Evolutionary conservation across 2,888 invertebrate species (phyloP), one percentile per base, ranked within the genome.

Genomic region (Gastrophysa polygoni): DNA sequence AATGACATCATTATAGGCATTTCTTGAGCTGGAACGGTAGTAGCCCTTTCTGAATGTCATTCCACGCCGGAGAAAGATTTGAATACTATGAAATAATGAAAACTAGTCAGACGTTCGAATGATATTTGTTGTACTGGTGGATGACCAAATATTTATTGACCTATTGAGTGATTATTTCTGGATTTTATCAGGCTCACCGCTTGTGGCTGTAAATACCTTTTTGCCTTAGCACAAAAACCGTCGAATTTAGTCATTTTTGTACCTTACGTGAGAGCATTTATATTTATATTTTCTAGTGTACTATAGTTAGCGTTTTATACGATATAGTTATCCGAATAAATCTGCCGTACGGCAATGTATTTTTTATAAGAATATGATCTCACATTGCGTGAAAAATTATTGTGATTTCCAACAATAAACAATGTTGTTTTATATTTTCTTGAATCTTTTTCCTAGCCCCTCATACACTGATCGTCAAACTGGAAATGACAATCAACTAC

Each of bases 241-340:
- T 58, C 66, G 72, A 68, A 64, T 69, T 74, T 75, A 75, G 75
- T 76, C 75, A 75, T 73, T 73, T 72, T 62, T 71, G 75, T 76
- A 75, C 74, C 74, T 75, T 71, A 73, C 66, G 49, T 62, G 44
- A 58, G 62, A 44, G 44, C 52, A 67, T 68, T 60, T 68, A 59
- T 71, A 67, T 71, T 73, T 73, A 68, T 70, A n/a, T 69, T 66
- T 68, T 49, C 18, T 67, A 64, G 49, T 64, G 62, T 67, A 67
- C 8, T 48, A 64, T 62, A 64, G 59, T 57, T 67, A 61, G 51
- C 38, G 17, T 50, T 14, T 38, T 38, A 14, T 44, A 43, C 49
- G 47, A 56, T 34, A n/a, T n/a, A 59, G 50, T 46, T 32, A 24
- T 52, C 43, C 32, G 21, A 47, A 51, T 46, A 59, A 44, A 59